Evolutionary conservation across 2,113 vertebrate species (phyloP), one percentile per base, ranked within the genome.

Genomic region (Oryctolagus cuniculus): DNA sequence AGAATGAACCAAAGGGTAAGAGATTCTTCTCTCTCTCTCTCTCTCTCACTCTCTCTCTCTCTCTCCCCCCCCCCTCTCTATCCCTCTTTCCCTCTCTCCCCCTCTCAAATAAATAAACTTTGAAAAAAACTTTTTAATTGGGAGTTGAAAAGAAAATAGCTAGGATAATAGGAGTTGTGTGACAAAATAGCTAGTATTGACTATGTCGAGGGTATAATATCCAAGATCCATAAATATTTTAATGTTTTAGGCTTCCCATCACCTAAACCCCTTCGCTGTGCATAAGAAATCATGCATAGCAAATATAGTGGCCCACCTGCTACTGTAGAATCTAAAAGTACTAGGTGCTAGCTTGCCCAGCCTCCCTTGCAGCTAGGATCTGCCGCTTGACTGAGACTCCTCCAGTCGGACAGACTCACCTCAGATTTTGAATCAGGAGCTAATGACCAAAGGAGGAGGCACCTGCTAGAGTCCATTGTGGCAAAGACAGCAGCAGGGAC

Each of bases 361-460:
- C 22, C 16, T 82, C n/a, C 38, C 19, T 70, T n/a, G 44, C 2
- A 72, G 70, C 31, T 87, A 25, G 12, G 5, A 6, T 66, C 25
- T 74, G 49, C 36, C 25, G 27, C 4, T 0, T 27, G 34, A 25
- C 74, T 55, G 38, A 36, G 9, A 69, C 2, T 79, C 75, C 55
- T 72, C 44, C 55, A 11, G 79, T 2, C 67, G 3, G 27, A 73
- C 27, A 21, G 3, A 73, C 17, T 73, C 38, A 55, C 53, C 31
- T 92, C 55, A 51, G 31, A 17, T 74, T 94, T 89, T 81, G 66
- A 90, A 88, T 10, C 36, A 87, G 89, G 70, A 72, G 27, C 67
- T 64, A 78, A 78, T 25, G 6, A 69, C 8, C 16, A n/a, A 72
- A 79, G 36, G 55, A 81, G 6, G 29, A 95, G 36, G 38, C 67